Evolutionary conservation across 1,140 invertebrate species (phyloP).

Genomic region (Aphelinus certus): DNA sequence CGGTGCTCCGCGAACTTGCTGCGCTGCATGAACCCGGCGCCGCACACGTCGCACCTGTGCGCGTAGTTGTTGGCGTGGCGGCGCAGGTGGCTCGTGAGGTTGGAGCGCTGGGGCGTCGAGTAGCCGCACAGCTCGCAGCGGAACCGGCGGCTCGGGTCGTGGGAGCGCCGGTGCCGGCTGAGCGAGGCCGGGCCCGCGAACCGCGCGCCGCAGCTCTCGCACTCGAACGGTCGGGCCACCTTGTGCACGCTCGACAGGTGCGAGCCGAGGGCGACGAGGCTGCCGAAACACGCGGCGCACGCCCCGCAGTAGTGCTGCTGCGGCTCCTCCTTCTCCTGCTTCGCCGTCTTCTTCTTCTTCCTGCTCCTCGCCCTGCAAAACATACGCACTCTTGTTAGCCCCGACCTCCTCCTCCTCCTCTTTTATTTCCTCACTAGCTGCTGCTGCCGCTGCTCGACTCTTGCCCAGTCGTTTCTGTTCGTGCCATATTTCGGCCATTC

Average conservation of each 20-base stretch:
- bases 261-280: slow-evolving; percentile 72
- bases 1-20: slow-evolving; percentile 53
- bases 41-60: slow-evolving; percentile 16
- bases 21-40: slow-evolving; percentile 32
- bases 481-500: no score
- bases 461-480: no score
- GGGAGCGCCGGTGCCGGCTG: slow-evolving; percentile 47
- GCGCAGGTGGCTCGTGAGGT: slow-evolving; percentile 48
- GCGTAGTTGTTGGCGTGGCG: slow-evolving; percentile 25
- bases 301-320: slow-evolving; percentile 51
- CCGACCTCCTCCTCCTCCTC: no score
- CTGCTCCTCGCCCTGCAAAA: slow-evolving; percentile 39
- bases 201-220: slow-evolving; percentile 10
- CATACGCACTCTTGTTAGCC: no score
- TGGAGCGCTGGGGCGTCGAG: slow-evolving; percentile 60
- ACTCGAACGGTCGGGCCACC: slow-evolving; percentile 34
- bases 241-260: slow-evolving; percentile 67
- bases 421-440: no score
- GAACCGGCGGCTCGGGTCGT: slow-evolving; percentile 26
- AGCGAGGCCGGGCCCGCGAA: slow-evolving; percentile 39
- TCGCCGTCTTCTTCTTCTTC: slow-evolving; percentile 15
- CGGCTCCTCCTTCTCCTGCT: slow-evolving; percentile 22
- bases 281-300: slow-evolving; percentile 63
- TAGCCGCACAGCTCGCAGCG: slow-evolving; percentile 54
- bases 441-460: no score